phyloP scores from a whole-genome alignment of 2,797 vertebrate species.

The Oryzias dopingdopingensis region DNA sequence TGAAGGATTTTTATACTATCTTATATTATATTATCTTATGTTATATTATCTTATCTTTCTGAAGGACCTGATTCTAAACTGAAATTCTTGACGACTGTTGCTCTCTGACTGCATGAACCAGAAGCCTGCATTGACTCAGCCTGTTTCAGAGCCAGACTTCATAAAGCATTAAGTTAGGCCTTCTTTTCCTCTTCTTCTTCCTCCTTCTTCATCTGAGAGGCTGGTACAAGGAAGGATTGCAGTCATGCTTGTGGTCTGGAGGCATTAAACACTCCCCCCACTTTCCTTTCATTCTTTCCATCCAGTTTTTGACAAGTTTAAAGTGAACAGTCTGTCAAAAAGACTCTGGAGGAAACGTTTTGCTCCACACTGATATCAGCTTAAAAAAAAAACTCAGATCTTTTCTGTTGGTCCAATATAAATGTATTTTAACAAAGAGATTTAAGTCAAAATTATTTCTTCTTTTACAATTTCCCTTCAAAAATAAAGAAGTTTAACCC shows the following conservation, averaged over 20 bases:
- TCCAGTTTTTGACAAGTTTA: background rate
- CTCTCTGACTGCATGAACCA: constrained; percentile 16
- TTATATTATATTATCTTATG: too few species aligned
- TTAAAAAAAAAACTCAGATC: too few species aligned
- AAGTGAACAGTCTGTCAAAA: constrained; percentile 15
- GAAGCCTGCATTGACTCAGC: constrained; percentile 3
- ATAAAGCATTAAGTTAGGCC: constrained; percentile 46
- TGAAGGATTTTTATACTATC: too few species aligned
- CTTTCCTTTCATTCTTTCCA: background rate
- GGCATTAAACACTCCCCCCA: background rate
- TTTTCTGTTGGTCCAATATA: too few species aligned
- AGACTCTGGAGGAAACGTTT: constrained; percentile 1
- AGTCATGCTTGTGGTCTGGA: constrained; percentile 56
- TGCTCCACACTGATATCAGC: background rate
- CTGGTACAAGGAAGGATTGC: constrained; percentile 31
- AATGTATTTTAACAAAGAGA: too few species aligned
- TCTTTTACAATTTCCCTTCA: too few species aligned
- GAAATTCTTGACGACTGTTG: too few species aligned
- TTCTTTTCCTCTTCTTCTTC: background rate
- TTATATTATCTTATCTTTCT: too few species aligned
- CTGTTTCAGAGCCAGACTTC: constrained; percentile 13
- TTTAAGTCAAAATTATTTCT: too few species aligned
- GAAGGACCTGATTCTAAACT: too few species aligned
- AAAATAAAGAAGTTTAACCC: too few species aligned
- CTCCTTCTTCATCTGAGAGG: constrained; percentile 33